Evolutionary conservation across 1,140 invertebrate genomes (phyloP).

Genomic region (Nomia melanderi): DNA sequence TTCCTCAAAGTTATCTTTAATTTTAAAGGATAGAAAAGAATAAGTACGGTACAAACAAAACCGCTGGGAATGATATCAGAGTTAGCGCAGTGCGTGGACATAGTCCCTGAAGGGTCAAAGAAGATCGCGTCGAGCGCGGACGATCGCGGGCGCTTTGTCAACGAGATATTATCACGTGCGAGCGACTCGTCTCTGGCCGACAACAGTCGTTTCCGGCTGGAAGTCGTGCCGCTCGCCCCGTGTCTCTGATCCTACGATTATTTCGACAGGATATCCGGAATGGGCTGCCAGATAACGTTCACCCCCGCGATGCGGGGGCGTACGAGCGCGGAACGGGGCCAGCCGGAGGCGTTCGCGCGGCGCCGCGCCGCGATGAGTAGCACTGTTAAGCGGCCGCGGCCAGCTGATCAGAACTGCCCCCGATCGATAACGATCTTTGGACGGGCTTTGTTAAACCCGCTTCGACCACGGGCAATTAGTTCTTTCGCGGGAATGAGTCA

Average conservation of each 20-base stretch:
- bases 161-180: constrained; percentile 62
- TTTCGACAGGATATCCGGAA: constrained; percentile 72
- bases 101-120: no score
- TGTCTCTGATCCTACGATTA: constrained; percentile 69
- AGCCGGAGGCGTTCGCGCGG: not conserved
- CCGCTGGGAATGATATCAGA: no score
- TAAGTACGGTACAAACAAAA: no score
- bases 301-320: constrained; percentile 35
- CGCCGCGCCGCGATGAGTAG: constrained; percentile 3
- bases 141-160: constrained; percentile 61
- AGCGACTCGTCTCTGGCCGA: constrained; percentile 51
- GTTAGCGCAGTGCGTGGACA: no score
- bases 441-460: constrained; percentile 34
- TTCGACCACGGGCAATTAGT: constrained; percentile 42
- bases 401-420: constrained; percentile 22
- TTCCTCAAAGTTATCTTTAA: no score
- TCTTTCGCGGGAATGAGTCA: constrained; percentile 28
- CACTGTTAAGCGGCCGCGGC: constrained; percentile 23
- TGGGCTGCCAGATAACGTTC: constrained; percentile 55
- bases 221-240: constrained; percentile 27
- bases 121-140: constrained; percentile 28
- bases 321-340: not conserved
- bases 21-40: no score
- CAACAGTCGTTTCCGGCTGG: constrained; percentile 60
- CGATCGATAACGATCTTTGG: constrained; percentile 42